These are phyloP conservation scores for Leptopilina drosophilae DNA, from an alignment of 2,888 invertebrate species.

Conservation along the genomic window DNA sequence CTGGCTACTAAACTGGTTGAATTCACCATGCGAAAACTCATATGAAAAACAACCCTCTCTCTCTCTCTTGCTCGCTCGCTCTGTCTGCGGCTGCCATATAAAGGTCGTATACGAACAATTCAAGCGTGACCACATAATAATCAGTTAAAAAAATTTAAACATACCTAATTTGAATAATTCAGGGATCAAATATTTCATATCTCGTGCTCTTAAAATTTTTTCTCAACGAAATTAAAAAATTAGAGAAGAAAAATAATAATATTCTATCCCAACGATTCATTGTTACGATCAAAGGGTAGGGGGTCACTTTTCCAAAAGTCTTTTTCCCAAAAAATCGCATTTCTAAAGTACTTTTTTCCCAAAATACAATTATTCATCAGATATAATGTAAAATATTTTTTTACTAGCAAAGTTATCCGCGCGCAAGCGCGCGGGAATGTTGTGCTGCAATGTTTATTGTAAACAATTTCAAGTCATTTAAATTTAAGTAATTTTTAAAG, in stretches of 20 bases:
- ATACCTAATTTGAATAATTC: neutral
- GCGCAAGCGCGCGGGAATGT: too few species aligned
- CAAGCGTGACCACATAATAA: neutral
- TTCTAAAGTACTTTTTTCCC: too few species aligned
- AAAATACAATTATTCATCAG: too few species aligned
- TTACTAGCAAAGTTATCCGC: too few species aligned
- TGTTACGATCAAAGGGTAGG: too few species aligned
- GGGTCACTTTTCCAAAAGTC: too few species aligned
- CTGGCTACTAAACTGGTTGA: conserved; percentile 43
- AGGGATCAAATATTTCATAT: neutral
- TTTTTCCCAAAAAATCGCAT: too few species aligned
- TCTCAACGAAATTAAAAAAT: too few species aligned
- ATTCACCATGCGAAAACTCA: conserved; percentile 59
- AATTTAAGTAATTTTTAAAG: too few species aligned
- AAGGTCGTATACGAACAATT: conserved; percentile 11
- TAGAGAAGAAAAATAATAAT: neutral
- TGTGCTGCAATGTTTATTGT: too few species aligned
- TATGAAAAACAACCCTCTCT: conserved; percentile 60
- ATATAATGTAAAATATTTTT: too few species aligned
- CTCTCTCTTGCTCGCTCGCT: neutral
- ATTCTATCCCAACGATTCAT: neutral
- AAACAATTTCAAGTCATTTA: too few species aligned
- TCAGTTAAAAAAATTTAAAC: conserved; percentile 4
- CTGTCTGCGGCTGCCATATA: neutral
- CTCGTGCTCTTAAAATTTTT: neutral